Percentiles rank a stretch among this genome's conserved stretches.
phyloP scores from a whole-genome alignment of 2,888 invertebrate species.

The Mechanitis mazaeus region DNA sequence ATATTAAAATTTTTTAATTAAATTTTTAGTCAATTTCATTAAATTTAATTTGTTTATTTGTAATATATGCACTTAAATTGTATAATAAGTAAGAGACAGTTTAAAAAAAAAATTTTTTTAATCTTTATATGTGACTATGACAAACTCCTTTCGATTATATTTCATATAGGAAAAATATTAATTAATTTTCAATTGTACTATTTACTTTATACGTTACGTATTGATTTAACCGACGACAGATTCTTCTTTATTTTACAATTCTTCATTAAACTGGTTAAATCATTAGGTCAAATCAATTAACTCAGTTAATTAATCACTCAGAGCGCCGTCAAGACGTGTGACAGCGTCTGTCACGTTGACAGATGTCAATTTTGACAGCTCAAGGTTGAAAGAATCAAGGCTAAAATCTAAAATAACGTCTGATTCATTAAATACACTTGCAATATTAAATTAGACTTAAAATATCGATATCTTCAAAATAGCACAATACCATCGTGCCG shows the following conservation, averaged over 20 bases:
- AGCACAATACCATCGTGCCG: too few species aligned
- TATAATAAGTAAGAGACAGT: too few species aligned
- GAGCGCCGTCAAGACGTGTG: slow-evolving; percentile 43
- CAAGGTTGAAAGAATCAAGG: slow-evolving; percentile 41
- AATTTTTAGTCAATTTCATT: too few species aligned
- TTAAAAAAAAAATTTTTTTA: too few species aligned
- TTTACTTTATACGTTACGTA: background rate
- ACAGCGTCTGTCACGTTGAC: slow-evolving; percentile 54
- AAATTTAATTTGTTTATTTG: too few species aligned
- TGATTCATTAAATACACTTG: background rate
- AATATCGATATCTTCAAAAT: too few species aligned
- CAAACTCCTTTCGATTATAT: too few species aligned
- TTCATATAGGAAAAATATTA: too few species aligned
- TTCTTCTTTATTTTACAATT: slow-evolving; percentile 8
- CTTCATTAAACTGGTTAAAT: slow-evolving; percentile 24
- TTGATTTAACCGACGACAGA: background rate
- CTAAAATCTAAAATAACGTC: background rate
- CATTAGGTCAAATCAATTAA: slow-evolving; percentile 52
- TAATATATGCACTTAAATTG: too few species aligned
- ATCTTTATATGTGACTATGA: too few species aligned
- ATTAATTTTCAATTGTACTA: slow-evolving; percentile 1
- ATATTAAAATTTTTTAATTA: too few species aligned
- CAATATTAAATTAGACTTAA: background rate
- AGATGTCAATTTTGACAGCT: slow-evolving; percentile 54
- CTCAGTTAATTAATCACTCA: slow-evolving; percentile 44